Evolutionary conservation across 2,888 invertebrate species (phyloP).

Genomic region (Drosophila subquinaria): DNA sequence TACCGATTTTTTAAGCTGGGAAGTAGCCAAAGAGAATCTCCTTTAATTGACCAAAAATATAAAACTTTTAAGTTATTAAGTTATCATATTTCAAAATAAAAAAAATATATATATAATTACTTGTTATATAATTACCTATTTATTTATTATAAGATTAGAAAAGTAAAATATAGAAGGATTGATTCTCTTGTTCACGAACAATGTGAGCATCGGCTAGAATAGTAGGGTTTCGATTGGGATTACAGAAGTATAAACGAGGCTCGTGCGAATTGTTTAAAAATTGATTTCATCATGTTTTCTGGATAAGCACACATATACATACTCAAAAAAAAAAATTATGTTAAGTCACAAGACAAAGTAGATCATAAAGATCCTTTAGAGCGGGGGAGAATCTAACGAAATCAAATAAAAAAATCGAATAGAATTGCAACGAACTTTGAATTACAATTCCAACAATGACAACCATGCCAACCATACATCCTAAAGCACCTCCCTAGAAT

Average conservation of each 20-base stretch:
- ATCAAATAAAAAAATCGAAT: conserved; percentile 38
- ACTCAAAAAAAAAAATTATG: conserved; percentile 9
- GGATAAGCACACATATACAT: conserved; percentile 2
- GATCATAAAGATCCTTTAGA: not conserved
- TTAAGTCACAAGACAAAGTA: conserved; percentile 21
- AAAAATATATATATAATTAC: not conserved
- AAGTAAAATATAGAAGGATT: not conserved
- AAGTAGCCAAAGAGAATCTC: conserved; percentile 6
- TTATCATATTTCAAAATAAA: not conserved
- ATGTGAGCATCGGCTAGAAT: not conserved
- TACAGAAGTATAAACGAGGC: not conserved
- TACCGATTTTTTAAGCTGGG: not conserved
- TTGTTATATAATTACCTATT: not conserved
- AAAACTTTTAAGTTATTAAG: not conserved
- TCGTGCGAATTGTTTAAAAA: not conserved
- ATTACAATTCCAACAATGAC: conserved; percentile 34
- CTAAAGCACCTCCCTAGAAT: conserved; percentile 50
- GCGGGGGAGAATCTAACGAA: not conserved
- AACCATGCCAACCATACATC: conserved; percentile 44
- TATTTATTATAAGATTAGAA: not conserved
- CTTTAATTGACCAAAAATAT: not conserved
- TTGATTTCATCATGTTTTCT: not conserved
- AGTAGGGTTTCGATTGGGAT: not conserved
- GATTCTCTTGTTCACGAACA: conserved; percentile 3
- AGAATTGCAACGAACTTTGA: conserved; percentile 62